These are phyloP conservation scores for Leptinotarsa defecta DNA, from an alignment of 1,140 invertebrate genomes.

Conservation along the genomic window DNA sequence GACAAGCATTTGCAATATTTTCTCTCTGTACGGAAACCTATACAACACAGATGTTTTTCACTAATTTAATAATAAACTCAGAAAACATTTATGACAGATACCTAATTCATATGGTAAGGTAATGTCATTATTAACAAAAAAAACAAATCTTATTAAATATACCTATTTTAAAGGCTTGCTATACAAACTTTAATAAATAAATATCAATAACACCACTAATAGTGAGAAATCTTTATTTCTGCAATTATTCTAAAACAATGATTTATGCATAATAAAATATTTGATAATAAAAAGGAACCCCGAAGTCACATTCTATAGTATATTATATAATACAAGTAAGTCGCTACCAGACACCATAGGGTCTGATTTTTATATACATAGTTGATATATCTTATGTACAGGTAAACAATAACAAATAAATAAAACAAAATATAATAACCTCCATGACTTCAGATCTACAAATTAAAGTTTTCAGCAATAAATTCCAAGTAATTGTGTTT, in stretches of 20 bases:
- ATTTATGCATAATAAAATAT: slow-evolving; percentile 53
- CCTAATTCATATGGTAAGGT: too few relatives aligned
- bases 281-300: slow-evolving; percentile 50
- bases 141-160: too few relatives aligned
- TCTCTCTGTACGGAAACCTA: too few relatives aligned
- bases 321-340: slow-evolving; percentile 41
- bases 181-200: not conserved
- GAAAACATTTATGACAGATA: too few relatives aligned
- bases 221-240: slow-evolving; percentile 55
- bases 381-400: slow-evolving; percentile 52
- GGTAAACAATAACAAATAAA: slow-evolving; percentile 49
- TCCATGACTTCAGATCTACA: slow-evolving; percentile 42
- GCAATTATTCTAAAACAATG: slow-evolving; percentile 52
- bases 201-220: slow-evolving; percentile 24
- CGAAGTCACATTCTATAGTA: slow-evolving; percentile 49
- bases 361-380: slow-evolving; percentile 48
- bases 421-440: slow-evolving; percentile 38
- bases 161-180: too few relatives aligned
- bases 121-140: too few relatives aligned
- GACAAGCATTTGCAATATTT: too few relatives aligned
- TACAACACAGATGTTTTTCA: too few relatives aligned
- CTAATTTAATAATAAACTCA: too few relatives aligned
- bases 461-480: not conserved
- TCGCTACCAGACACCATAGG: slow-evolving; percentile 51
- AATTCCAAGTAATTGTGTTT: not conserved